Base-by-base conservation (phyloP, 2,113 vertebrate genomes). In the Fregetta grallaria region DNA sequence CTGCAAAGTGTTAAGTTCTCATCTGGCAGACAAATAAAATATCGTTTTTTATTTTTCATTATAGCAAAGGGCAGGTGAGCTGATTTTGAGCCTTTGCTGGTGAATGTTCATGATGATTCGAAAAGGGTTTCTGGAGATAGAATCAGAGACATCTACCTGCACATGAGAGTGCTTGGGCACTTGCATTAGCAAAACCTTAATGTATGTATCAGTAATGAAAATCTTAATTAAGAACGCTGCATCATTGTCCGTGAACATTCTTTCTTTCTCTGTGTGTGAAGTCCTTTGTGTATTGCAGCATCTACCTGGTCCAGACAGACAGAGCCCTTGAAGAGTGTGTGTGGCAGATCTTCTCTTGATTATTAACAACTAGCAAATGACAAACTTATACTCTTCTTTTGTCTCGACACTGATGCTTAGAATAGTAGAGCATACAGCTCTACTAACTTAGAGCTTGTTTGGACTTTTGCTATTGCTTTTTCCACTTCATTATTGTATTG, bases 121-220 rank as follows among this genome's bases (percentile, higher is more conserved):
- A 74, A 77, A 94, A 86, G 44, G 59, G 38, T 83, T 95, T 95
- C 92, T 96, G 58, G 95, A 97, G 96, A 98, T 97, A 98, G 96
- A 98, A 98, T 98, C 98, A 93, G 96, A 98, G 97, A 97, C 97
- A 97, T 98, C 96, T 98, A 98, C 98, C 98, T 98, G 97, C 96
- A 96, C 97, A 92, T 96, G 97, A 96, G 97, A 97, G 97, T 97
- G 95, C 97, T 97, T 97, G 97, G 97, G 97, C 95, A 94, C 95
- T 96, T 94, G 96, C 98, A 89, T 97, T 98, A 97, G 95, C 97
- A 96, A 98, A 98, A 96, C 96, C 73, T 97, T 98, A 98, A 98
- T 98, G 94, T 98, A 98, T 98, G 98, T 98, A 98, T 98, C 98
- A 98, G 98, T 98, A 98, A 98, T 98, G 97, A 98, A 98, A 98